Conservation (phyloP, 1,140 invertebrate species). For the Lucilia cuprina region DNA sequence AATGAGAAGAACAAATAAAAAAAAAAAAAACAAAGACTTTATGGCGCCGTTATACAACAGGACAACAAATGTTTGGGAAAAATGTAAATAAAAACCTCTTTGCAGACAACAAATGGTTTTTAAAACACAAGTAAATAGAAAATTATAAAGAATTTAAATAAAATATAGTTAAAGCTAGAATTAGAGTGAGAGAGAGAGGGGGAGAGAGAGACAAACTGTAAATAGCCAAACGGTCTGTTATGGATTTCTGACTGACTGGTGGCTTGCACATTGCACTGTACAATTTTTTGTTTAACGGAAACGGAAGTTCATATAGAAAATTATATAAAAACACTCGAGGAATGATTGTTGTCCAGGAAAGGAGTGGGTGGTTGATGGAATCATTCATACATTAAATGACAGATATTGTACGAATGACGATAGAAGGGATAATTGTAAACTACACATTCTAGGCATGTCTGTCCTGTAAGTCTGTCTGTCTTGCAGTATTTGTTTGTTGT, state of each 20-base stretch:
- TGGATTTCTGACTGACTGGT: background rate
- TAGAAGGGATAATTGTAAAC: background rate
- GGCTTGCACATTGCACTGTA: background rate
- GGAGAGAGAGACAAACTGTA: background rate
- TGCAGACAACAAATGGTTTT: background rate
- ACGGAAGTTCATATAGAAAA: conserved; percentile 14
- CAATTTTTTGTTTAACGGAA: background rate
- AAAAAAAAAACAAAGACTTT: background rate
- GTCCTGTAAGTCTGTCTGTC: too few species aligned
- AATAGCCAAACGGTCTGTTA: background rate
- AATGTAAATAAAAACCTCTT: background rate
- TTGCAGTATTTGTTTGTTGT: background rate
- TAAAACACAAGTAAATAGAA: background rate
- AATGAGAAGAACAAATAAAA: too few species aligned
- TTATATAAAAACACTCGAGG: background rate
- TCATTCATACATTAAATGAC: too few species aligned
- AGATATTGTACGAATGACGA: too few species aligned
- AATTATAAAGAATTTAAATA: background rate
- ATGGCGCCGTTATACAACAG: background rate
- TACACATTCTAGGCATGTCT: background rate
- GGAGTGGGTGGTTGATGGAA: too few species aligned
- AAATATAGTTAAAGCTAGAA: background rate
- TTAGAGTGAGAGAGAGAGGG: background rate
- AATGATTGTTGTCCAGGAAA: background rate
- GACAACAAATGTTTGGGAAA: background rate